Conservation (phyloP, 2,888 invertebrate species). For the Anoplius nigerrimus region DNA sequence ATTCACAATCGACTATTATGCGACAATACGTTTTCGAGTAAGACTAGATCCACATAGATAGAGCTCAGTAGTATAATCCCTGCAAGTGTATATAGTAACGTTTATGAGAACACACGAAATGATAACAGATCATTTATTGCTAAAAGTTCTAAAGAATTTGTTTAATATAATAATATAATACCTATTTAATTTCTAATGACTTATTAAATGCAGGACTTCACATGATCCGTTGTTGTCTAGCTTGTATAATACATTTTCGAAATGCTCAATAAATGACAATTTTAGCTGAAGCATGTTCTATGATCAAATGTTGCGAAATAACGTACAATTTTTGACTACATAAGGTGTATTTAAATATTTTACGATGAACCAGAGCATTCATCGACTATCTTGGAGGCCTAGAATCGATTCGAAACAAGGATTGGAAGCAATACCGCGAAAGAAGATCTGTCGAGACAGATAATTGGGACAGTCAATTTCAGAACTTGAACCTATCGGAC, state of each 20-base stretch:
- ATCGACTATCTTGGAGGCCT: slow-evolving; percentile 88
- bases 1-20: neutral
- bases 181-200: too few species aligned
- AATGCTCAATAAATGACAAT: too few species aligned
- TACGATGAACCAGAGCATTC: slow-evolving; percentile 76
- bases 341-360: neutral
- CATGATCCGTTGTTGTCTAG: too few species aligned
- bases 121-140: neutral
- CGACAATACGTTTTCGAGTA: neutral
- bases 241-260: too few species aligned
- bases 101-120: too few species aligned
- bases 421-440: slow-evolving; percentile 44
- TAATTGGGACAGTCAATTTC: slow-evolving; percentile 75
- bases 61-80: too few species aligned
- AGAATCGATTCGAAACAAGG: slow-evolving; percentile 79
- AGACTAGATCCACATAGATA: too few species aligned
- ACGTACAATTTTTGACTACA: neutral
- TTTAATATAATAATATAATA: too few species aligned
- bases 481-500: slow-evolving; percentile 83
- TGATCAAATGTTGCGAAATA: neutral
- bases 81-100: too few species aligned
- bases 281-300: slow-evolving; percentile 9
- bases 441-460: neutral
- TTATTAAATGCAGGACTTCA: too few species aligned
- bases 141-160: too few species aligned